These are phyloP conservation scores for Oithona nana DNA, from an alignment of 2,888 invertebrate species.

Conservation along the genomic window DNA sequence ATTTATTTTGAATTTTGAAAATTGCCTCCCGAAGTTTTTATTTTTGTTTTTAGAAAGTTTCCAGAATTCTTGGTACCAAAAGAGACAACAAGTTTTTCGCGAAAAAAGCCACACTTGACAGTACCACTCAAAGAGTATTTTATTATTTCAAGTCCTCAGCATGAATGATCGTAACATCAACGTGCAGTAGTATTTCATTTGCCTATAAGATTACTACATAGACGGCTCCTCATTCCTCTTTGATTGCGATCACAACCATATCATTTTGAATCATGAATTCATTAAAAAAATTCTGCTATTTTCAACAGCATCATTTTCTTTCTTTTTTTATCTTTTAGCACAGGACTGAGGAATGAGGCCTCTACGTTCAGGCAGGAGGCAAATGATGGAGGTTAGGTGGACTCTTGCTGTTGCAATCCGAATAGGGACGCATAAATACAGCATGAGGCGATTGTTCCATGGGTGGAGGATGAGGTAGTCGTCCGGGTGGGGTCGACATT, in stretches of 20 bases:
- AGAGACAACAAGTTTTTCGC: too few species aligned
- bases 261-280: too few species aligned
- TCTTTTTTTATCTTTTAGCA: not conserved
- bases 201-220: too few species aligned
- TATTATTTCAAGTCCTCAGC: not conserved
- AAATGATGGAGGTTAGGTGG: not conserved
- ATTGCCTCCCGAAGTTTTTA: too few species aligned
- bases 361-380: not conserved
- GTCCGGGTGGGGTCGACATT: not conserved
- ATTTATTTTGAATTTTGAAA: too few species aligned
- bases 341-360: not conserved
- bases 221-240: not conserved
- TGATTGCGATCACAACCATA: too few species aligned
- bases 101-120: too few species aligned
- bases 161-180: not conserved
- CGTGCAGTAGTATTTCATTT: too few species aligned
- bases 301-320: not conserved
- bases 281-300: too few species aligned
- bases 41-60: too few species aligned
- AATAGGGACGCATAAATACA: not conserved
- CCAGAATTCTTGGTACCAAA: too few species aligned
- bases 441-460: not conserved
- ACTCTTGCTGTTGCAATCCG: not conserved
- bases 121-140: too few species aligned
- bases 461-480: not conserved